A percentile compares a stretch with the other conserved stretches of the same genome.
These are phyloP conservation scores for Thalassaphorura encarpata DNA, from an alignment of 1,140 invertebrate species.

Conservation along the genomic window DNA sequence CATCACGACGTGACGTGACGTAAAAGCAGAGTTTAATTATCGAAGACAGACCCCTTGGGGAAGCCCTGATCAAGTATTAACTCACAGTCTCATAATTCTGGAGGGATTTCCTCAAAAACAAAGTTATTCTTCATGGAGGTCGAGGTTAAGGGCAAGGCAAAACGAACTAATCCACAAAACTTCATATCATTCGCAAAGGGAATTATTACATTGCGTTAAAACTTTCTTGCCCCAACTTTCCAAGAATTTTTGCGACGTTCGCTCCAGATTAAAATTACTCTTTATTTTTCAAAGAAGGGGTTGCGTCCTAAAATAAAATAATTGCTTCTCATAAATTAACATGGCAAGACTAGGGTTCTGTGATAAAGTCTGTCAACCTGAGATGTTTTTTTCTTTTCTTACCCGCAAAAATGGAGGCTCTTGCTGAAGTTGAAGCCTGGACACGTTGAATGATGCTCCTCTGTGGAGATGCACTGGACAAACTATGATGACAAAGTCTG, in stretches of 20 bases:
- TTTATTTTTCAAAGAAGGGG: background rate
- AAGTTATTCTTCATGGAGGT: too few species aligned
- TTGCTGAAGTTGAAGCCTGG: background rate
- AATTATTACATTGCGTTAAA: background rate
- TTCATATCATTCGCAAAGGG: too few species aligned
- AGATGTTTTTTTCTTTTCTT: background rate
- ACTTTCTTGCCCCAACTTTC: background rate
- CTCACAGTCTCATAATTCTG: too few species aligned
- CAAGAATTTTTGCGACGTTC: background rate
- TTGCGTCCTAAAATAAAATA: background rate
- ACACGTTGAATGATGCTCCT: slow-evolving; percentile 20
- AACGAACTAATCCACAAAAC: too few species aligned
- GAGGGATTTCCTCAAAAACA: too few species aligned
- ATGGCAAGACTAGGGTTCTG: background rate
- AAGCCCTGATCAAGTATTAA: too few species aligned
- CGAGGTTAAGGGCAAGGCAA: too few species aligned
- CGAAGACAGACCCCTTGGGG: too few species aligned
- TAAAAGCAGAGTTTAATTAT: too few species aligned
- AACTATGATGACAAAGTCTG: slow-evolving; percentile 27
- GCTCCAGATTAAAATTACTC: background rate
- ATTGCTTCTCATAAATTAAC: background rate
- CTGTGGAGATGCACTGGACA: slow-evolving; percentile 25
- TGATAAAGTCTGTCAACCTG: background rate
- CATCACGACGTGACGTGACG: too few species aligned
- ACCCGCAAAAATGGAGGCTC: background rate